phyloP scores from a whole-genome alignment of 2,797 vertebrate genomes.

The Semotilus atromaculatus region DNA sequence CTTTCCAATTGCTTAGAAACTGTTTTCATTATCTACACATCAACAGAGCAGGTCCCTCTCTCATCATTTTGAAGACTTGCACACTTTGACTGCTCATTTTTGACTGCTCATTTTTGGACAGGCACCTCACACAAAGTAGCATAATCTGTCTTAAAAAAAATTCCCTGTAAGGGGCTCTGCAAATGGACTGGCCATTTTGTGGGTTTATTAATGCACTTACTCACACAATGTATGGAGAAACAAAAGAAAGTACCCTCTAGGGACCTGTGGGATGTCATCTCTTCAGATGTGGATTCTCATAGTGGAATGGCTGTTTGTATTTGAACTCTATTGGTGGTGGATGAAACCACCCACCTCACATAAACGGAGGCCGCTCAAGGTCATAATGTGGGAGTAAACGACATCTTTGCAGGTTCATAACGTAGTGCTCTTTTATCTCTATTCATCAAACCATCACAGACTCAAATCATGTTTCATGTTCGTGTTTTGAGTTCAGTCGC shows the following conservation, averaged over 20 bases:
- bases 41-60: background rate
- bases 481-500: background rate
- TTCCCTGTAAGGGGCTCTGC: no score
- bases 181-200: constrained; percentile 37
- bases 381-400: constrained; percentile 56
- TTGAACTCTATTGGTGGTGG: constrained; percentile 56
- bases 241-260: constrained; percentile 53
- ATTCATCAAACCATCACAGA: background rate
- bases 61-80: constrained; percentile 5
- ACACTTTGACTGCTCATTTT: constrained; percentile 1
- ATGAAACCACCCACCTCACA: constrained; percentile 57
- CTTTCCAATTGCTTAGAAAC: constrained; percentile 6
- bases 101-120: constrained; percentile 10
- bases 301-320: constrained; percentile 54
- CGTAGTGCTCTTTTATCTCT: background rate
- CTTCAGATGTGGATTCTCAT: constrained; percentile 56
- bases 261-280: constrained; percentile 55
- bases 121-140: background rate
- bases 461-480: constrained; percentile 29
- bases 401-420: background rate
- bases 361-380: constrained; percentile 57
- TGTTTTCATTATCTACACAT: constrained; percentile 27
- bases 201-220: constrained; percentile 44
- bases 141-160: background rate
- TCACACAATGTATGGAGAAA: constrained; percentile 52